Base-by-base conservation (phyloP, 2,113 vertebrate genomes). In the Psittacula cyanocephala region DNA sequence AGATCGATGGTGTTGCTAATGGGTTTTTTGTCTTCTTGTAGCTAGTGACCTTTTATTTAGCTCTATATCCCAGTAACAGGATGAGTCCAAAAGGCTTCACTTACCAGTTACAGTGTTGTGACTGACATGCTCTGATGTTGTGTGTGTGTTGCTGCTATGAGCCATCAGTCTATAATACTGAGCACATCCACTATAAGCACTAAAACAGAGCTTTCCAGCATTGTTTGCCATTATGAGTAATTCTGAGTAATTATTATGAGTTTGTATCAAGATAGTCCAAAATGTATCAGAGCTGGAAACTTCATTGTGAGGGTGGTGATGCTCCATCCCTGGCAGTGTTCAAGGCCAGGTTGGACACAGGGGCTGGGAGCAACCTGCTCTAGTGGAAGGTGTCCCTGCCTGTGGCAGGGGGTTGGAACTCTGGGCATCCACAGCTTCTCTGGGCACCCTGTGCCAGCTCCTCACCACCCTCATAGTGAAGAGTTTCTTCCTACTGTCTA, bases 61-160 rank as follows among this genome's bases (percentile, higher is more conserved):
- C 28, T 79, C 17, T 37, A 8, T 31, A 60, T 28, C 55, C 29
- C 27, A 46, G 55, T 19, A 77, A 60, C n/a, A 20, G 24, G n/a
- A 18, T n/a, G 24, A 43, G 39, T 39, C 41, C 17, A 9, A 17
- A 31, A 39, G 31, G 33, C 63, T 47, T 71, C 19, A 6, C 8
- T 13, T 68, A 17, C 20, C 33, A 46, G 53, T 25, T 33, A 10
- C 35, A 46, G 33, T 6, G 52, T 28, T 44, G 46, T 37, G 33
- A 28, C 25, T 0, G 0, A 22, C 3, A 2, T 37, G 25, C 27
- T 60, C 18, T 15, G 31, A 31, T 52, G 57, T n/a, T n/a, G 33
- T 35, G 22, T 57, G 53, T 33, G 44, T 22, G 71, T 31, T 57
- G 35, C 31, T 72, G 46, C 35, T 65, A 20, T 0, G 2, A 37